A percentile compares a stretch with the other conserved stretches of the same genome.
These are phyloP conservation scores for Sphyrna mokarran DNA, from an alignment of 2,113 vertebrate genomes.

Conservation along the genomic window DNA sequence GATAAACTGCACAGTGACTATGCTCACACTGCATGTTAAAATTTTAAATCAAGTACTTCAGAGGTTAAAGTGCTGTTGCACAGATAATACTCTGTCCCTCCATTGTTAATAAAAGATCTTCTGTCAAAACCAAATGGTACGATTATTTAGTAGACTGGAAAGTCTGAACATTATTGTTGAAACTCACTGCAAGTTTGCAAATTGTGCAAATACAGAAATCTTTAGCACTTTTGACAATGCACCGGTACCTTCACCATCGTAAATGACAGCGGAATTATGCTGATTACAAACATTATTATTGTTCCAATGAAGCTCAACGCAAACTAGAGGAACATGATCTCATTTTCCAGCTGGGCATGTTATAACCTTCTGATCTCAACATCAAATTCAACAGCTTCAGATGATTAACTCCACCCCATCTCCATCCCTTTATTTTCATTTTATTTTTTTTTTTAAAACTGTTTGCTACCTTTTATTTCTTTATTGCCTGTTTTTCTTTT, in stretches of 20 bases:
- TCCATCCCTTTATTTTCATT: no score
- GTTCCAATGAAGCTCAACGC: no score
- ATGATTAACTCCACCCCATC: no score
- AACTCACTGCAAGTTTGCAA: neutral
- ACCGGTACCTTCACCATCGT: neutral
- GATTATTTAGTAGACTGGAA: neutral
- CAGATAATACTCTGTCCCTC: neutral
- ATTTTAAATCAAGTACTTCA: neutral
- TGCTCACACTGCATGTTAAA: neutral
- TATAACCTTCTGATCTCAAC: no score
- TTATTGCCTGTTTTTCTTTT: no score
- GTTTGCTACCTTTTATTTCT: no score
- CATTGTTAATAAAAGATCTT: neutral
- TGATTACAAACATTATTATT: neutral
- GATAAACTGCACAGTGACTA: neutral
- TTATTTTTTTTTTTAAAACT: no score
- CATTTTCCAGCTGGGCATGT: no score
- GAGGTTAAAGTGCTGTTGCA: neutral
- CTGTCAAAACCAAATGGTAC: neutral
- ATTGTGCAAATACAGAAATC: neutral
- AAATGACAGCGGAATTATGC: neutral
- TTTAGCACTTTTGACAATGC: neutral
- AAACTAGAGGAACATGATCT: no score
- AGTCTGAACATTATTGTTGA: neutral
- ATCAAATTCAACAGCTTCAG: no score